Evolutionary conservation across 2,113 vertebrate genomes (phyloP).

Genomic region (Oceanites oceanicus): DNA sequence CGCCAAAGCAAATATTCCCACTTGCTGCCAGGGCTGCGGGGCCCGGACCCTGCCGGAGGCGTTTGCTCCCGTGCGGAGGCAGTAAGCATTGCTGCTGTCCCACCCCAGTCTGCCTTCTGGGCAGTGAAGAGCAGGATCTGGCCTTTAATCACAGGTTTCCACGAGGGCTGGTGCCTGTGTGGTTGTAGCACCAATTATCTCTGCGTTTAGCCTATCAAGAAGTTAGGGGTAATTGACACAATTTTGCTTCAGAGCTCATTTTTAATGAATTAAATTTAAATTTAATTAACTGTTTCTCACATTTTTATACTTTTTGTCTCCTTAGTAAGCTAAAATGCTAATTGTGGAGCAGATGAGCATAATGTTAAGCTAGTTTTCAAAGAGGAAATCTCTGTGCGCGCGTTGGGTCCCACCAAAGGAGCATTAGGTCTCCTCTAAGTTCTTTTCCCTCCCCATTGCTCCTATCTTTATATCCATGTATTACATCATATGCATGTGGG

Average conservation of each 20-base stretch:
- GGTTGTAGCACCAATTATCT: background rate
- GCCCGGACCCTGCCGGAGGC: too few relatives aligned
- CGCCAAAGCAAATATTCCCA: background rate
- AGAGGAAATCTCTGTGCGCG: fast-evolving
- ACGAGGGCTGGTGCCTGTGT: background rate
- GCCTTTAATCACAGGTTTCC: background rate
- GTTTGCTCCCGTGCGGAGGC: background rate
- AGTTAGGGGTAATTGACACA: background rate
- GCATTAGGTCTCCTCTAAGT: background rate
- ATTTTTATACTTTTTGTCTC: background rate
- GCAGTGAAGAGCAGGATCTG: background rate
- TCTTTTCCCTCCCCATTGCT: background rate
- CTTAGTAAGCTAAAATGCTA: background rate
- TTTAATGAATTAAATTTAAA: background rate
- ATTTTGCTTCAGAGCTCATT: background rate
- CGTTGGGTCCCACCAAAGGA: fast-evolving
- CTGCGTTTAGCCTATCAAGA: background rate
- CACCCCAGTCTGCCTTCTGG: background rate
- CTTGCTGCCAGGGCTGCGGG: background rate
- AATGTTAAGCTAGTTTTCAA: background rate
- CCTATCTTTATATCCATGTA: background rate
- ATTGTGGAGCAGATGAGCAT: background rate
- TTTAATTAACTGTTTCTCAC: background rate
- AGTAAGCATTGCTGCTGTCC: background rate
- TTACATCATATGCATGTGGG: background rate